Conservation (phyloP, 2,797 vertebrate genomes). For the Carduelis carduelis region DNA sequence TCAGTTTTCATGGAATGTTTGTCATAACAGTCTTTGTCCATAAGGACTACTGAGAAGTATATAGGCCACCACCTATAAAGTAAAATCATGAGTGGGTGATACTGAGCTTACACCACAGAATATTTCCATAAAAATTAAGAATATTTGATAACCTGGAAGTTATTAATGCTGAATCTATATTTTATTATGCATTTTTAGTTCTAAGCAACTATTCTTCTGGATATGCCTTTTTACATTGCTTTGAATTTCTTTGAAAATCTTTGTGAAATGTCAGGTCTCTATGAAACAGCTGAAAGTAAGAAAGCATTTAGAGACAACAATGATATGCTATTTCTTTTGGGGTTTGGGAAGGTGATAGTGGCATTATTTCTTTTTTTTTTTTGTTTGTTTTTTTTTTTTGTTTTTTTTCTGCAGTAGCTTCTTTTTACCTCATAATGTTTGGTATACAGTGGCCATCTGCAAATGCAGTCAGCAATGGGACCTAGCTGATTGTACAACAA, state of each 20-base stretch:
- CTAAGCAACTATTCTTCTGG: neutral
- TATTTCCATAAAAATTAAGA: neutral
- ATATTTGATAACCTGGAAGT: neutral
- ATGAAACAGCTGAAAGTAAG: neutral
- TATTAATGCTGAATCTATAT: neutral
- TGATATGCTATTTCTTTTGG: neutral
- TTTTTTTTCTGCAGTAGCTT: neutral
- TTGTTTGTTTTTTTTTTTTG: neutral
- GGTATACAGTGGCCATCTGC: neutral
- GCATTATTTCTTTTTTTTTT: neutral
- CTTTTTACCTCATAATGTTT: neutral
- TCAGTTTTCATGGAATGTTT: neutral
- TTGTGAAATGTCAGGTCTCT: neutral
- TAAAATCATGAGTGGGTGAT: neutral
- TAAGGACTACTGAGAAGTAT: slow-evolving; percentile 30
- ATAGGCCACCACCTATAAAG: neutral
- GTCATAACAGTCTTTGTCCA: neutral
- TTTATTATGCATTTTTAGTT: neutral
- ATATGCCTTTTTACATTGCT: neutral
- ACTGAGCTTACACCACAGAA: neutral
- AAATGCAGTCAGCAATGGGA: neutral
- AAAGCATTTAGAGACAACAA: neutral
- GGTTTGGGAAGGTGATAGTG: fast-evolving
- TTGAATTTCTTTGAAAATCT: neutral
- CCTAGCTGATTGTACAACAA: neutral